A percentile compares a stretch with the other conserved stretches of the same genome.
Conservation (phyloP, 2,888 invertebrate species). For the Xylocampa areola region DNA sequence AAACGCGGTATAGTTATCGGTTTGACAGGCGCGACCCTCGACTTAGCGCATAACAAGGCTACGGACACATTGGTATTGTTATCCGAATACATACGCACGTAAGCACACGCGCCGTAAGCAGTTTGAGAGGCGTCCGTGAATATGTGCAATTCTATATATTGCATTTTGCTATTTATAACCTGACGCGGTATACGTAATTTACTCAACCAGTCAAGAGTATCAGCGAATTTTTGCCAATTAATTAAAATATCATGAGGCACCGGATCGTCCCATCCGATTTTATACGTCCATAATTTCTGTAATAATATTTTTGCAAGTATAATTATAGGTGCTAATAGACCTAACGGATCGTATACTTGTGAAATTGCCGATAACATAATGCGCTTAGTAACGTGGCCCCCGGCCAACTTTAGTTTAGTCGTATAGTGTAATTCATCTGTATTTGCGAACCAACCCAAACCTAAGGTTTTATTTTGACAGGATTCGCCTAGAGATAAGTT, state of each 20-base stretch:
- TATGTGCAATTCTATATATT: conserved; percentile 16
- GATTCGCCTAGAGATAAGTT: neutral
- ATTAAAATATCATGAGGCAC: neutral
- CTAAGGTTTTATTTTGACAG: conserved; percentile 10
- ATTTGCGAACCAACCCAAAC: conserved; percentile 5
- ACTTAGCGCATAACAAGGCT: conserved; percentile 54
- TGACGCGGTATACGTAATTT: conserved; percentile 5
- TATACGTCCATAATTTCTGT: neutral
- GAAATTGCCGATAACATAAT: conserved; percentile 5
- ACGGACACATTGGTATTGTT: conserved; percentile 15
- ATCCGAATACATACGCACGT: conserved; percentile 33
- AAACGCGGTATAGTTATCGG: conserved; percentile 42
- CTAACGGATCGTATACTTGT: conserved; percentile 14
- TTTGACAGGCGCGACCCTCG: conserved; percentile 57
- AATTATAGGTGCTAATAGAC: conserved; percentile 7
- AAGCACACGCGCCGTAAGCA: conserved; percentile 55
- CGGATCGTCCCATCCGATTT: neutral
- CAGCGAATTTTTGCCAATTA: conserved; percentile 1
- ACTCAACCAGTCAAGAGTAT: neutral
- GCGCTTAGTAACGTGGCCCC: conserved; percentile 3
- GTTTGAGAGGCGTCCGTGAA: conserved; percentile 52
- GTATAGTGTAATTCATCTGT: conserved; percentile 8
- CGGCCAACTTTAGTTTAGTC: neutral
- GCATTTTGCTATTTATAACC: neutral
- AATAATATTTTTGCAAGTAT: conserved; percentile 1